Evolutionary conservation across 2,113 vertebrate genomes (phyloP).

Genomic region (Heptranchias perlo): DNA sequence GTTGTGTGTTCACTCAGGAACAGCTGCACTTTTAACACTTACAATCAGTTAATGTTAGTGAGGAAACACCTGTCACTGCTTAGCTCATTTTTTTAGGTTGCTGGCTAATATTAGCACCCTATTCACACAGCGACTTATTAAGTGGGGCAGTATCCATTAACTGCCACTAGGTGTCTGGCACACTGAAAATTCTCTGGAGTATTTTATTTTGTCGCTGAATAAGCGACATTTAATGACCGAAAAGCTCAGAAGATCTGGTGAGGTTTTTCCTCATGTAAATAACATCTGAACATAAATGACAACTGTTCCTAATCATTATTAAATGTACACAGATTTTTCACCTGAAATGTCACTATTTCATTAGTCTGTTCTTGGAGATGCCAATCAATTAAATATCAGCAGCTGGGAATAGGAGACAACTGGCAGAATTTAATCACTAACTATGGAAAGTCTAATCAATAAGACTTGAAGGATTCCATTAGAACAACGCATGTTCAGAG

Average conservation of each 20-base stretch:
- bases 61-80: neutral
- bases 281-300: neutral
- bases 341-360: neutral
- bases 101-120: neutral
- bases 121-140: neutral
- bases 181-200: neutral
- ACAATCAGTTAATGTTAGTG: neutral
- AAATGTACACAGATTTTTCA: neutral
- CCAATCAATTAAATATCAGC: neutral
- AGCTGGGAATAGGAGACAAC: neutral
- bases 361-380: neutral
- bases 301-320: neutral
- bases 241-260: neutral
- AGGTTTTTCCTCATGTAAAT: neutral
- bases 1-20: no score
- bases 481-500: neutral
- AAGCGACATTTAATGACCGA: neutral
- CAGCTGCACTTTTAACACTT: neutral
- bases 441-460: neutral
- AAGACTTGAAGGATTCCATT: neutral
- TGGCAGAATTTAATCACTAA: neutral
- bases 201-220: neutral
- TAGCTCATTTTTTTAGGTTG: neutral
- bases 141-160: neutral
- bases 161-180: neutral